Evolutionary conservation across 2,113 vertebrate species (phyloP).

Genomic region (Sitta europaea): DNA sequence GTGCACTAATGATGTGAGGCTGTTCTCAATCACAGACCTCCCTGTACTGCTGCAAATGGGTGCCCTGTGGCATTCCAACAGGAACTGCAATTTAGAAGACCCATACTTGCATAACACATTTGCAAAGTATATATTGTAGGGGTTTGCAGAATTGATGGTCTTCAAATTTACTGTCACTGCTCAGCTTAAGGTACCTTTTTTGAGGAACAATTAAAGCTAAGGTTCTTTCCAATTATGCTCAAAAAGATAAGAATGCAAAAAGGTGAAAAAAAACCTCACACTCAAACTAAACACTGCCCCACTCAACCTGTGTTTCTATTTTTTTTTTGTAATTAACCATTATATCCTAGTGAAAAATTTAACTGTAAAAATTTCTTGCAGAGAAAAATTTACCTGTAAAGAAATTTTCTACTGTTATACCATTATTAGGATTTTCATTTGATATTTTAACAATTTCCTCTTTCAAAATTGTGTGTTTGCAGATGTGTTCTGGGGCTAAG

Average conservation of each 20-base stretch:
- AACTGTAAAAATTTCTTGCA: neutral
- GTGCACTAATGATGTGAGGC: neutral
- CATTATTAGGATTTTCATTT: neutral
- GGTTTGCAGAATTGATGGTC: neutral
- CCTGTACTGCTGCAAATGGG: neutral
- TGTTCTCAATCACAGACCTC: neutral
- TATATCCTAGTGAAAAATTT: neutral
- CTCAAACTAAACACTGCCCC: neutral
- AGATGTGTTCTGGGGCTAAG: neutral
- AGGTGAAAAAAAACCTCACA: fast-evolving
- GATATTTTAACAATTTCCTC: neutral
- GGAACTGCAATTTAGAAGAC: neutral
- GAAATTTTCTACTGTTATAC: neutral
- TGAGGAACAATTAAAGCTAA: neutral
- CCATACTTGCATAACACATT: neutral
- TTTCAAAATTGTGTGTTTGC: neutral
- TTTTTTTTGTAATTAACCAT: neutral
- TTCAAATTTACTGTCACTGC: neutral
- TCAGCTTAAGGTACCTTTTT: neutral
- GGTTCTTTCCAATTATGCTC: neutral
- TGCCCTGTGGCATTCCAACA: neutral
- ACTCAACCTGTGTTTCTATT: neutral
- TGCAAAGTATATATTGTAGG: neutral
- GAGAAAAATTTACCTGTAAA: neutral
- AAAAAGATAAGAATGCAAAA: neutral